Evolutionary conservation across 1,140 invertebrate genomes (phyloP).

Genomic region (Panonychus citri): DNA sequence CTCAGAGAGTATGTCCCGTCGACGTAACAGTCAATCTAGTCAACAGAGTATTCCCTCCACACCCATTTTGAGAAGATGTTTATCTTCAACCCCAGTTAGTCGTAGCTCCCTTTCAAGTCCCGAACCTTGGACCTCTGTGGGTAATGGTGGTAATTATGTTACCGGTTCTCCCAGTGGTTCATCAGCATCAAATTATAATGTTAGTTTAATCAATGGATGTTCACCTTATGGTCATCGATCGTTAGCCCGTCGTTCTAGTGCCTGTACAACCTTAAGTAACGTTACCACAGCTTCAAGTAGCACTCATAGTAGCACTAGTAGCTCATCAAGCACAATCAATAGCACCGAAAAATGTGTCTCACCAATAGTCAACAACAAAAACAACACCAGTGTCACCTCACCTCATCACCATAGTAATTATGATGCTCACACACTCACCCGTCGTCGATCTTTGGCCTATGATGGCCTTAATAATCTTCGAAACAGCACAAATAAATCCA

Average conservation of each 20-base stretch:
- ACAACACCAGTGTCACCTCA: background rate
- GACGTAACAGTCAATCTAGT: constrained; percentile 4
- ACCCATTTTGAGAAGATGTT: constrained; percentile 4
- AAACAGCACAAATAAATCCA: background rate
- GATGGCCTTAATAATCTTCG: background rate
- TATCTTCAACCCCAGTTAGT: constrained; percentile 9
- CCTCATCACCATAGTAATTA: background rate
- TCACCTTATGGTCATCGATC: background rate
- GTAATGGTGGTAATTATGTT: background rate
- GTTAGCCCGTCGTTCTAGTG: background rate
- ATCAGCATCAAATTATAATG: background rate
- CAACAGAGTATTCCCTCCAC: background rate
- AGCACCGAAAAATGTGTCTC: background rate
- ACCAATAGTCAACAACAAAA: background rate
- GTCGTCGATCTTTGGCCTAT: background rate
- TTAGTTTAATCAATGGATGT: background rate
- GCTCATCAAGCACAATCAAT: background rate
- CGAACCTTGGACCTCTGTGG: constrained; percentile 4
- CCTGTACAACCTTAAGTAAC: background rate
- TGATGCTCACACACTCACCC: background rate
- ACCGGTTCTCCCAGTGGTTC: background rate
- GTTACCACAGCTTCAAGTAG: background rate
- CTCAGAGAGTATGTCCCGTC: background rate
- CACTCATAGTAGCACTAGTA: background rate
- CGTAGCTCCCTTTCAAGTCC: constrained; percentile 9